These are phyloP conservation scores for Andrena dorsata DNA, from an alignment of 2,888 invertebrate species.

Conservation along the genomic window DNA sequence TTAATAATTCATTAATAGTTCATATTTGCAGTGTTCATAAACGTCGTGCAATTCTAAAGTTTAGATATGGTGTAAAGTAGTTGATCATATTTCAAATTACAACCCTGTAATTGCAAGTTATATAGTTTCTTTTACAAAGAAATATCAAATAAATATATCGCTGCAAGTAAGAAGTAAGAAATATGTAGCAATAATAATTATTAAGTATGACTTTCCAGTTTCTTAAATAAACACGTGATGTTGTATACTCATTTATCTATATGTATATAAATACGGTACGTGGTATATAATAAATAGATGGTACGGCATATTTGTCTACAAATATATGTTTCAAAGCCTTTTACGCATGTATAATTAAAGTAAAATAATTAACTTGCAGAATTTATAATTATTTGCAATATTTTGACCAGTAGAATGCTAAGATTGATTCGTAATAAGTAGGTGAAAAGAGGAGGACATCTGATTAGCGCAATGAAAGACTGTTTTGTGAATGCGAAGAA, in stretches of 20 bases:
- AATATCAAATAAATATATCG: conserved; percentile 4
- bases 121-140: conserved; percentile 16
- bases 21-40: conserved; percentile 22
- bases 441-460: conserved; percentile 62
- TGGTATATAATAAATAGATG: conserved; percentile 34
- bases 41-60: conserved; percentile 16
- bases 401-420: background rate
- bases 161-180: conserved; percentile 5
- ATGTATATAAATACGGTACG: conserved; percentile 61
- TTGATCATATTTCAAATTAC: background rate
- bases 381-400: conserved; percentile 5
- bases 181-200: conserved; percentile 26
- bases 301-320: conserved; percentile 22
- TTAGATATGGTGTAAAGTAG: conserved; percentile 7
- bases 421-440: conserved; percentile 25
- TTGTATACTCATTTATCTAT: conserved; percentile 60
- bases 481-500: conserved; percentile 73
- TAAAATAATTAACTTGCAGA: conserved; percentile 6
- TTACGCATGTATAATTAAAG: conserved; percentile 17
- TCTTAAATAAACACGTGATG: background rate
- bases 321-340: conserved; percentile 22
- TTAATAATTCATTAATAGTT: conserved; percentile 24
- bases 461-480: conserved; percentile 77
- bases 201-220: conserved; percentile 18
- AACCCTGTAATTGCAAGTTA: background rate